phyloP scores from a whole-genome alignment of 2,888 invertebrate genomes.

The Drosophila testacea region DNA sequence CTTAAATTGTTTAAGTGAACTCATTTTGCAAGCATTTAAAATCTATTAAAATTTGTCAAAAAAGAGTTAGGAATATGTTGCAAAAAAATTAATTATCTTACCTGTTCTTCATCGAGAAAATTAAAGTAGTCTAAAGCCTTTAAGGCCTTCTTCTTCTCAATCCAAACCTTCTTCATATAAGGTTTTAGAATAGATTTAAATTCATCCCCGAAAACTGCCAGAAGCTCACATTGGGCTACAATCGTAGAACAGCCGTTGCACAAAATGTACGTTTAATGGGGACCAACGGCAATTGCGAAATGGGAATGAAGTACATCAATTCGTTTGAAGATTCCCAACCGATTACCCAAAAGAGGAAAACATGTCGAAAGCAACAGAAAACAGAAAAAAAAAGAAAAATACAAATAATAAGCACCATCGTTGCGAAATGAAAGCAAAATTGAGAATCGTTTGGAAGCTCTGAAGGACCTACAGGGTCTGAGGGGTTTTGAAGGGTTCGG shows the following conservation, averaged over 20 bases:
- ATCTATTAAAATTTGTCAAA: constrained; percentile 46
- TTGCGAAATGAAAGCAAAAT: constrained; percentile 65
- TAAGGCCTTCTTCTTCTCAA: constrained; percentile 77
- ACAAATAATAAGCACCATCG: constrained; percentile 41
- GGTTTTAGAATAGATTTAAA: constrained; percentile 84
- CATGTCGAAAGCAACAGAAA: constrained; percentile 44
- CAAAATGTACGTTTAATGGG: constrained; percentile 51
- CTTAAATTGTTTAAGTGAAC: constrained; percentile 78
- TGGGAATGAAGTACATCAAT: constrained; percentile 57
- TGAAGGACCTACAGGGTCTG: constrained; percentile 27
- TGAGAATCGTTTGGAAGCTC: constrained; percentile 30
- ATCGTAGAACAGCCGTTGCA: constrained; percentile 15
- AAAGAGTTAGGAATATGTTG: not conserved
- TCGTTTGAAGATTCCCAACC: constrained; percentile 56
- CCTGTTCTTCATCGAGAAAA: constrained; percentile 78
- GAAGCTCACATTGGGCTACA: constrained; percentile 87
- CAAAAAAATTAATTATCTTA: constrained; percentile 9
- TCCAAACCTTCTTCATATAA: constrained; percentile 81
- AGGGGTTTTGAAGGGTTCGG: constrained; percentile 24
- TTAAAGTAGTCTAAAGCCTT: constrained; percentile 82
- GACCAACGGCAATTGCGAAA: constrained; percentile 50
- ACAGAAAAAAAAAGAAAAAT: constrained; percentile 13
- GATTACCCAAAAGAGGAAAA: constrained; percentile 37
- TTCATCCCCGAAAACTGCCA: constrained; percentile 87
- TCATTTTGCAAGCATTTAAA: constrained; percentile 70